These are phyloP conservation scores for Aphaenogaster rudis DNA, from an alignment of 1,140 invertebrate species.

Conservation along the genomic window DNA sequence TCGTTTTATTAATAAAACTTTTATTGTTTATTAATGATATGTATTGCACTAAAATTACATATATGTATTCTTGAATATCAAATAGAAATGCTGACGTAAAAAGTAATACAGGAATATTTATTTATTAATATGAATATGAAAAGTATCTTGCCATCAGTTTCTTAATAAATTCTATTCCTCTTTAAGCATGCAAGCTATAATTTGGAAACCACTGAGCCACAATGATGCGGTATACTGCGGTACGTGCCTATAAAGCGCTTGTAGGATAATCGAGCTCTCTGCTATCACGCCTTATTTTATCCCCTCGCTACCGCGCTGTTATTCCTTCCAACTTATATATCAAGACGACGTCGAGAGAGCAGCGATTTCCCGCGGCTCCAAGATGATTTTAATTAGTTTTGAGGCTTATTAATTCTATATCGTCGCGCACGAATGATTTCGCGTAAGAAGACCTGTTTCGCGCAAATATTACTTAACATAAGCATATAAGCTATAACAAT, in stretches of 20 bases:
- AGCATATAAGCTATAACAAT: not conserved
- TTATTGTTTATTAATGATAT: not conserved
- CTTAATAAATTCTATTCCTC: slow-evolving; percentile 10
- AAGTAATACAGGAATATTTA: not conserved
- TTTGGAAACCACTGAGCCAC: slow-evolving; percentile 16
- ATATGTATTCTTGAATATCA: not conserved
- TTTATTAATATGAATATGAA: not conserved
- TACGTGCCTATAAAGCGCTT: slow-evolving; percentile 22
- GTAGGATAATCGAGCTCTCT: slow-evolving; percentile 17
- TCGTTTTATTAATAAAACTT: not conserved
- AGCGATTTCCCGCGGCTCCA: slow-evolving; percentile 7
- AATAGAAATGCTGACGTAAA: not conserved
- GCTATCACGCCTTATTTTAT: slow-evolving; percentile 49
- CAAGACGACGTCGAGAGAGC: slow-evolving; percentile 13
- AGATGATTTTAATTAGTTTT: slow-evolving; percentile 51
- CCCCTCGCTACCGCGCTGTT: not conserved
- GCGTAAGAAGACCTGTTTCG: not conserved
- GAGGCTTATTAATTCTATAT: slow-evolving; percentile 37
- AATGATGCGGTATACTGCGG: slow-evolving; percentile 25
- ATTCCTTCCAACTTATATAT: slow-evolving; percentile 42
- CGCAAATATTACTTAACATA: slow-evolving; percentile 1
- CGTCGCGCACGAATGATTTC: not conserved
- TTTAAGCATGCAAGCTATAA: slow-evolving; percentile 3
- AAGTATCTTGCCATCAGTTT: not conserved
- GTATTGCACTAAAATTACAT: not conserved